These are phyloP conservation scores for Taeniopygia guttata DNA, from an alignment of 2,797 vertebrate genomes.

Conservation along the genomic window DNA sequence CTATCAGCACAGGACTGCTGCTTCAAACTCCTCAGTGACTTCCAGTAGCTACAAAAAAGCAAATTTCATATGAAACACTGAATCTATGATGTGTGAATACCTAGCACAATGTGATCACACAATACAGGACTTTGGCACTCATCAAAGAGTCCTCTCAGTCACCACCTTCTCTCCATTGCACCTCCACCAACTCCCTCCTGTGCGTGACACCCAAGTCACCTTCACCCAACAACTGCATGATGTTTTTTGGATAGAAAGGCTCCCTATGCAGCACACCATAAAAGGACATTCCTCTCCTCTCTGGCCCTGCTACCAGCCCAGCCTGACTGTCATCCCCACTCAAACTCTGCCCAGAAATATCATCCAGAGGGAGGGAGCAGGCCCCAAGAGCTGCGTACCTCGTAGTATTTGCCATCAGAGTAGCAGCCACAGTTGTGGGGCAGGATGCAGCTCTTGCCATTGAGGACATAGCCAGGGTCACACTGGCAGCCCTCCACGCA, in stretches of 20 bases:
- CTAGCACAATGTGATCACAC: rapidly evolving
- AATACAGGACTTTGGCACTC: not conserved
- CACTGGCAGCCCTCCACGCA: slow-evolving; percentile 98
- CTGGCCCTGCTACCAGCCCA: rapidly evolving
- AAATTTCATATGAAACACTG: not conserved
- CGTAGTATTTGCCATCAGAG: slow-evolving; percentile 92
- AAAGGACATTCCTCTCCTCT: not conserved
- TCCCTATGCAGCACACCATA: rapidly evolving
- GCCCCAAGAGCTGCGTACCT: slow-evolving; percentile 71
- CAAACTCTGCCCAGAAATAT: not conserved
- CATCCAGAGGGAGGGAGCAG: not conserved
- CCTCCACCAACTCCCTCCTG: not conserved
- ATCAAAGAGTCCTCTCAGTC: not conserved
- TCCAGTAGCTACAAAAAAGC: not conserved
- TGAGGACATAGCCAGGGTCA: slow-evolving; percentile 91
- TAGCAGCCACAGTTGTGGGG: slow-evolving; percentile 96
- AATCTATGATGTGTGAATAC: rapidly evolving
- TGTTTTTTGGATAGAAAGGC: not conserved
- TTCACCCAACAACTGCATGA: not conserved
- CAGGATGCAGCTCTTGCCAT: slow-evolving; percentile 93
- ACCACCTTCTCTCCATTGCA: not conserved
- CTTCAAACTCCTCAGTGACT: not conserved
- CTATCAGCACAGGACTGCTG: not conserved
- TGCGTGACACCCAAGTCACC: not conserved
- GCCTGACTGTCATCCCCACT: rapidly evolving